phyloP scores from a whole-genome alignment of 64 coral and sea anemone species.

The Pocillopora verrucosa region DNA sequence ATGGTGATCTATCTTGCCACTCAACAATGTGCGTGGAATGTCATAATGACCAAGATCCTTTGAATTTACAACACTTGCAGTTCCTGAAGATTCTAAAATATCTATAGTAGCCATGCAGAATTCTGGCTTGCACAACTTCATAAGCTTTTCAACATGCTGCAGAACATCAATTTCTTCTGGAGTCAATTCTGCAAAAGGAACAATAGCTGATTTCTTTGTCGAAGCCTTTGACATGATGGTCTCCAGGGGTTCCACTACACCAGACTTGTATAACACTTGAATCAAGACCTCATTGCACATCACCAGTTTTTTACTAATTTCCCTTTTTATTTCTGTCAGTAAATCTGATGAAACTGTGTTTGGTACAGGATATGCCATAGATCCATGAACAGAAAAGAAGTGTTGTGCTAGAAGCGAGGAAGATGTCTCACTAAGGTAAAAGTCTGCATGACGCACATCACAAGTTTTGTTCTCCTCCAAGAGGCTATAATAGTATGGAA shows the following conservation, averaged over 20 bases:
- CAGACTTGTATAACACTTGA: constrained; percentile 43
- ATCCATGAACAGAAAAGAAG: constrained; percentile 63
- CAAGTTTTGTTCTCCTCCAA: constrained; percentile 38
- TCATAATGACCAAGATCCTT: constrained; percentile 23
- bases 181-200: constrained; percentile 56
- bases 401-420: constrained; percentile 44
- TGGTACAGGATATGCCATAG: constrained; percentile 50
- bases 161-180: constrained; percentile 46
- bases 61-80: not conserved
- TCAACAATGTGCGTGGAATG: constrained; percentile 44
- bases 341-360: constrained; percentile 51
- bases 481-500: constrained; percentile 57
- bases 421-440: constrained; percentile 32
- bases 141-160: constrained; percentile 48
- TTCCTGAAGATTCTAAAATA: constrained; percentile 9
- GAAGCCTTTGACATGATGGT: constrained; percentile 12
- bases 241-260: constrained; percentile 41
- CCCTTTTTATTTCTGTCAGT: constrained; percentile 38
- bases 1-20: not conserved
- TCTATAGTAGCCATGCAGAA: constrained; percentile 41
- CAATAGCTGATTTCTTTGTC: constrained; percentile 16
- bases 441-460: constrained; percentile 55
- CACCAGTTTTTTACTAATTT: constrained; percentile 57
- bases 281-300: constrained; percentile 51
- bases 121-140: constrained; percentile 36